Evolutionary conservation across 2,888 invertebrate species (phyloP).

Genomic region (Lordiphosa andalusiaca): DNA sequence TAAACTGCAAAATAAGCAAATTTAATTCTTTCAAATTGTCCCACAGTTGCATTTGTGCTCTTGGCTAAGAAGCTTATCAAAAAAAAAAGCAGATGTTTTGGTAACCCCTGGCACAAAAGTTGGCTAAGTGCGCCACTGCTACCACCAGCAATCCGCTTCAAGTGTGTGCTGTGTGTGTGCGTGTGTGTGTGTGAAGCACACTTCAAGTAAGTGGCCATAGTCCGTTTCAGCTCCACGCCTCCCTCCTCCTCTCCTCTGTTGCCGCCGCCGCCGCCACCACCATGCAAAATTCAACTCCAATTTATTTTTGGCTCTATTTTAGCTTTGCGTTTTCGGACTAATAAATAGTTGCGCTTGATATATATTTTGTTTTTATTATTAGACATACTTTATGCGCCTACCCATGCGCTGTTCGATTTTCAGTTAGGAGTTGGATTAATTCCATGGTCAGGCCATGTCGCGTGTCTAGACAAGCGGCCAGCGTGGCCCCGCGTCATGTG

Average conservation of each 20-base stretch:
- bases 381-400: slow-evolving; percentile 68
- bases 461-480: slow-evolving; percentile 47
- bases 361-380: slow-evolving; percentile 75
- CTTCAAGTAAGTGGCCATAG: slow-evolving; percentile 44
- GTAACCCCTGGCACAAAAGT: too few relatives aligned
- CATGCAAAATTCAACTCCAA: slow-evolving; percentile 11
- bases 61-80: too few relatives aligned
- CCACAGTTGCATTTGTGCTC: too few relatives aligned
- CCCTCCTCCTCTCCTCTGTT: too few relatives aligned
- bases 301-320: slow-evolving; percentile 14
- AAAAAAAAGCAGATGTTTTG: too few relatives aligned
- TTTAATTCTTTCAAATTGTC: too few relatives aligned
- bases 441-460: slow-evolving; percentile 53
- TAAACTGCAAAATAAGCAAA: too few relatives aligned
- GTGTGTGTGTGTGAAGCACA: slow-evolving; percentile 35
- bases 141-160: slow-evolving; percentile 51
- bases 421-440: slow-evolving; percentile 3
- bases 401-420: slow-evolving; percentile 39
- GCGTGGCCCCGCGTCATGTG: slow-evolving; percentile 37
- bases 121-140: slow-evolving; percentile 11
- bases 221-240: slow-evolving; percentile 19
- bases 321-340: slow-evolving; percentile 30
- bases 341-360: slow-evolving; percentile 69
- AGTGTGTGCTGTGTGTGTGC: slow-evolving; percentile 16
- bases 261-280: slow-evolving; percentile 34